Conservation (phyloP, 2,888 invertebrate species). For the Cephalotes varians region DNA sequence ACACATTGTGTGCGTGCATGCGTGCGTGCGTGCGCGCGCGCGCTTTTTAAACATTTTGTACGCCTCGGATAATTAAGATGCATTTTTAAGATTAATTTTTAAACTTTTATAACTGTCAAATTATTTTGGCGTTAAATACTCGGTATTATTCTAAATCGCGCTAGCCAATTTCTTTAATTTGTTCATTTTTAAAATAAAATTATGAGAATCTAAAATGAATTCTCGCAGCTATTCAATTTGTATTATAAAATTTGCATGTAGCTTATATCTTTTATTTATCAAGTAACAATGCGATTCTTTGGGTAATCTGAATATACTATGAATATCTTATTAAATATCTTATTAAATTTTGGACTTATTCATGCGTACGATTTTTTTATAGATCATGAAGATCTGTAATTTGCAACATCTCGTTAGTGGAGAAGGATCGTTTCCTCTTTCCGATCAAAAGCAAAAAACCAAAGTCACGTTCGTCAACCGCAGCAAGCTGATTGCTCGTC, state of each 20-base stretch:
- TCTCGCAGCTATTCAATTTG: neutral
- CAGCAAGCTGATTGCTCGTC: slow-evolving; percentile 77
- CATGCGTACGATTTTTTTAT: slow-evolving; percentile 5
- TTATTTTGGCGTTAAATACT: neutral
- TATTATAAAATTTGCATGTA: neutral
- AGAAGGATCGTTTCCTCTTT: slow-evolving; percentile 70
- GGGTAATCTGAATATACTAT: neutral
- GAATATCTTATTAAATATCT: slow-evolving; percentile 16
- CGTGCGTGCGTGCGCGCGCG: too few species aligned
- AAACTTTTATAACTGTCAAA: neutral
- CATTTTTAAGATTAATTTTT: neutral
- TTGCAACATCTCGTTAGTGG: slow-evolving; percentile 73
- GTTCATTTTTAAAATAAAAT: neutral
- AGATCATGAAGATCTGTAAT: slow-evolving; percentile 64
- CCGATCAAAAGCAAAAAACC: slow-evolving; percentile 69
- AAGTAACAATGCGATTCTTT: neutral
- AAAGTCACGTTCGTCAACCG: slow-evolving; percentile 81
- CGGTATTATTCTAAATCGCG: neutral
- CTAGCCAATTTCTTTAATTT: neutral
- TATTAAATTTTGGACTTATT: slow-evolving; percentile 25
- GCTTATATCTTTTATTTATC: neutral
- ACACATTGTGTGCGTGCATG: too few species aligned
- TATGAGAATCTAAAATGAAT: neutral
- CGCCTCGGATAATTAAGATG: neutral
- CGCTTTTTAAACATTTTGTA: neutral